phyloP scores from a whole-genome alignment of 2,888 invertebrate genomes.

The Melolontha melolontha region DNA sequence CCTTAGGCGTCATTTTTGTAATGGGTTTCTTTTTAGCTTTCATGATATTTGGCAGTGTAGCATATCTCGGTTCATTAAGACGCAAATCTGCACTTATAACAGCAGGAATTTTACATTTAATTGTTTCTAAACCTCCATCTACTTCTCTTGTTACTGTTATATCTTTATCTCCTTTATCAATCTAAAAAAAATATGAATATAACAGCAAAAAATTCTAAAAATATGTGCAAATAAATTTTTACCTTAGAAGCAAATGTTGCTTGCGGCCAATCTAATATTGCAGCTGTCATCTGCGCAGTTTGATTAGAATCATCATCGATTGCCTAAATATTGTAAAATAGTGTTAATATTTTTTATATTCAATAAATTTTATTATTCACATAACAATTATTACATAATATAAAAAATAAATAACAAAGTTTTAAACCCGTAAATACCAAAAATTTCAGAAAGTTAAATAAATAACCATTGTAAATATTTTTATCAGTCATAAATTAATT shows the following conservation, averaged over 20 bases:
- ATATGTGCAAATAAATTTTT: constrained; percentile 51
- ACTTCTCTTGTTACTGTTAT: constrained; percentile 90
- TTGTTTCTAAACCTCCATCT: constrained; percentile 95
- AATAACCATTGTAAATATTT: neutral
- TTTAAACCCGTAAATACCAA: neutral
- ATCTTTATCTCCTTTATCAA: constrained; percentile 83
- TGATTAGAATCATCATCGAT: constrained; percentile 99
- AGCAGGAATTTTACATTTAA: constrained; percentile 93
- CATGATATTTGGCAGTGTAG: constrained; percentile 99
- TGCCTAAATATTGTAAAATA: constrained; percentile 71
- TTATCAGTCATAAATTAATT: constrained; percentile 10
- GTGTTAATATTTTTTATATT: neutral
- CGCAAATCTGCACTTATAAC: constrained; percentile 97
- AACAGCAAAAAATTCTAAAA: neutral
- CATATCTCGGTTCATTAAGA: constrained; percentile 98
- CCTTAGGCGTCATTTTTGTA: constrained; percentile 88
- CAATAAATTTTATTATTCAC: neutral
- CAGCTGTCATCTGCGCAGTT: constrained; percentile 99
- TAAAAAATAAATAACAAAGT: neutral
- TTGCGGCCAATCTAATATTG: constrained; percentile 95
- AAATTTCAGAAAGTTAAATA: neutral
- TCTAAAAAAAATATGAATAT: constrained; percentile 63
- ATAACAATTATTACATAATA: neutral
- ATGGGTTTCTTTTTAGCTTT: constrained; percentile 99
- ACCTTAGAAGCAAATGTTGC: constrained; percentile 96